Evolutionary conservation across 1,140 invertebrate genomes (phyloP).

Genomic region (Aricia agestis): DNA sequence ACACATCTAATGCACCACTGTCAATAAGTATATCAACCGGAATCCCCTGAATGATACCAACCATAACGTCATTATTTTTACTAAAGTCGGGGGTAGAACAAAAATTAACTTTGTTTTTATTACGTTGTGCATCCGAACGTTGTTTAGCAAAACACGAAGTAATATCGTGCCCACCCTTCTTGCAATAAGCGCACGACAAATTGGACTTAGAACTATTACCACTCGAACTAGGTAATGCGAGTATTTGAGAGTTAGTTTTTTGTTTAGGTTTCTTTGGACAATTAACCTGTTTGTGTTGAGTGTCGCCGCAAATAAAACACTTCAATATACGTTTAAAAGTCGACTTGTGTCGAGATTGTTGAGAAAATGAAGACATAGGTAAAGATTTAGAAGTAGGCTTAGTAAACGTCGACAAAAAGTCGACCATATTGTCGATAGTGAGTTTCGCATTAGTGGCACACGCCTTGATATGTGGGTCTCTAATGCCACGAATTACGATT

Average conservation of each 20-base stretch:
- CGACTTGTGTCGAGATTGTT: not conserved
- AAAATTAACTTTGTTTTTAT: slow-evolving; percentile 28
- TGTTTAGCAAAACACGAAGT: slow-evolving; percentile 29
- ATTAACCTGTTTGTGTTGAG: not conserved
- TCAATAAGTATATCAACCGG: slow-evolving; percentile 34
- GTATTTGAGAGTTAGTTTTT: too few species aligned
- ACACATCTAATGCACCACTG: slow-evolving; percentile 28
- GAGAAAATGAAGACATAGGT: too few species aligned
- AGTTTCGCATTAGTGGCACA: slow-evolving; percentile 25
- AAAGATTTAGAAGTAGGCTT: slow-evolving; percentile 17
- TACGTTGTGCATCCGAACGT: slow-evolving; percentile 12
- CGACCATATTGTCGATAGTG: slow-evolving; percentile 17
- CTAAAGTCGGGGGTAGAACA: not conserved
- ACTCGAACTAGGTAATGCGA: not conserved
- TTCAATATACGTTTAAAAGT: not conserved
- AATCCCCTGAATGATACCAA: slow-evolving; percentile 29
- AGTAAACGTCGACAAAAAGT: slow-evolving; percentile 26
- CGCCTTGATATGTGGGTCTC: slow-evolving; percentile 21
- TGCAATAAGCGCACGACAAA: slow-evolving; percentile 15
- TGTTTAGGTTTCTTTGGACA: not conserved
- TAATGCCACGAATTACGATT: slow-evolving; percentile 10
- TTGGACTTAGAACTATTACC: not conserved
- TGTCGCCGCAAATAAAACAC: not conserved
- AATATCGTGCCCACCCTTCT: slow-evolving; percentile 24
- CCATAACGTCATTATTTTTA: slow-evolving; percentile 22